Percentiles rank a stretch among this genome's conserved stretches.
Conservation (phyloP, 2,113 vertebrate genomes). For the Anoplopoma fimbria region DNA sequence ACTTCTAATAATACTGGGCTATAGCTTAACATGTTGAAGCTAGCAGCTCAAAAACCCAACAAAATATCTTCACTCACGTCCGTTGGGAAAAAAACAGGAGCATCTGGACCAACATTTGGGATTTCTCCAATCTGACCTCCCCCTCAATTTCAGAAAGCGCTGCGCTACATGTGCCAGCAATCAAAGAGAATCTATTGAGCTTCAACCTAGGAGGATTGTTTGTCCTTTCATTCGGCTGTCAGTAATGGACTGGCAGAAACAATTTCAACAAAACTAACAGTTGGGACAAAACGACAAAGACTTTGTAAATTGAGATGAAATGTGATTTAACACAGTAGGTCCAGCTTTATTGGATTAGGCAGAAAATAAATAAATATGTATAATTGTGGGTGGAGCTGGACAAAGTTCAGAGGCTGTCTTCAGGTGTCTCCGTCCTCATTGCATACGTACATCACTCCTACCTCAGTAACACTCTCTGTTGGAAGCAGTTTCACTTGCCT, state of each 20-base stretch:
- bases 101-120: conserved; percentile 12
- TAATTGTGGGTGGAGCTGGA: background rate
- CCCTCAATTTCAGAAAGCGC: conserved; percentile 3
- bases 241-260: conserved; percentile 6
- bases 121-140: conserved; percentile 31
- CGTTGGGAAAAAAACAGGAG: background rate
- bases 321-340: background rate
- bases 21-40: background rate
- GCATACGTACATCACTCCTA: background rate
- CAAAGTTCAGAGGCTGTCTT: background rate
- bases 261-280: background rate
- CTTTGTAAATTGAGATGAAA: conserved; percentile 17
- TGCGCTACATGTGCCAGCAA: conserved; percentile 8
- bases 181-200: conserved; percentile 30
- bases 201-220: conserved; percentile 29
- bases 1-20: background rate
- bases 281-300: conserved; percentile 7
- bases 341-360: background rate
- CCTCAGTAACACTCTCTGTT: background rate
- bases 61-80: background rate
- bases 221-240: conserved; percentile 27
- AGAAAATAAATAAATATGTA: background rate
- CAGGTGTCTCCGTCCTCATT: conserved; percentile 1
- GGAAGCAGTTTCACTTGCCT: conserved; percentile 13
- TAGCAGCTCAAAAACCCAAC: background rate